Evolutionary conservation across 2,113 vertebrate genomes (phyloP).

Genomic region (Neolamprologus ventralis): DNA sequence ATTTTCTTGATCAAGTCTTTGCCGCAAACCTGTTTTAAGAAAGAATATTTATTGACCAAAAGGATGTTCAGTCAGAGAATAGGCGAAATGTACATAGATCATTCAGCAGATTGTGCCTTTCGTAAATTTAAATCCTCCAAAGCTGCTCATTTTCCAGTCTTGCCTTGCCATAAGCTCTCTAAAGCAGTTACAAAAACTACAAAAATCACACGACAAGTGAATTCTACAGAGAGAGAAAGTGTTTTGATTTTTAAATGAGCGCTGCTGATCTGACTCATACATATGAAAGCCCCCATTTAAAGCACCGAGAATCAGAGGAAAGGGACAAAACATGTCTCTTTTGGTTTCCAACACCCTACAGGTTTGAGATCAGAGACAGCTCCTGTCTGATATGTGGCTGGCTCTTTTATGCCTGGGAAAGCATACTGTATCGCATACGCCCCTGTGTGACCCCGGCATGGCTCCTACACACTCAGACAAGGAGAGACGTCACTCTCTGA

Average conservation of each 20-base stretch:
- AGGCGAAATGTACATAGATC: background rate
- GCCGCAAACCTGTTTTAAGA: background rate
- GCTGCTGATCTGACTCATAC: slow-evolving; percentile 60
- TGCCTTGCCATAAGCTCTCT: background rate
- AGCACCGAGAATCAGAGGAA: slow-evolving; percentile 37
- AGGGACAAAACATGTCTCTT: slow-evolving; percentile 35
- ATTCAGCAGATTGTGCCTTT: background rate
- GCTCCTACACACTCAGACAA: slow-evolving; percentile 51
- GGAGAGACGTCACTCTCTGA: slow-evolving; percentile 28
- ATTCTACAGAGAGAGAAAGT: slow-evolving; percentile 33
- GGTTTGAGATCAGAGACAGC: slow-evolving; percentile 58
- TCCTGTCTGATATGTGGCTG: slow-evolving; percentile 29
- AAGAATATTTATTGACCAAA: background rate
- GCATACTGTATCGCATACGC: slow-evolving; percentile 22
- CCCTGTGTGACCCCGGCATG: slow-evolving; percentile 57
- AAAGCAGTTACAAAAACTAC: slow-evolving; percentile 25
- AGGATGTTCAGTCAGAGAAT: background rate
- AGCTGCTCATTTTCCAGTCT: background rate
- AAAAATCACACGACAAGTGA: slow-evolving; percentile 47
- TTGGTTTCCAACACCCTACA: slow-evolving; percentile 42
- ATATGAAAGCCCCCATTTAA: slow-evolving; percentile 61
- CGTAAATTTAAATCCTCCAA: background rate
- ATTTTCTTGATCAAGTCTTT: background rate
- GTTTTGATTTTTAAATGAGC: slow-evolving; percentile 61
- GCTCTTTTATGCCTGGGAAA: slow-evolving; percentile 45